phyloP scores from a whole-genome alignment of 2,113 vertebrate genomes.

The Camelus dromedarius region DNA sequence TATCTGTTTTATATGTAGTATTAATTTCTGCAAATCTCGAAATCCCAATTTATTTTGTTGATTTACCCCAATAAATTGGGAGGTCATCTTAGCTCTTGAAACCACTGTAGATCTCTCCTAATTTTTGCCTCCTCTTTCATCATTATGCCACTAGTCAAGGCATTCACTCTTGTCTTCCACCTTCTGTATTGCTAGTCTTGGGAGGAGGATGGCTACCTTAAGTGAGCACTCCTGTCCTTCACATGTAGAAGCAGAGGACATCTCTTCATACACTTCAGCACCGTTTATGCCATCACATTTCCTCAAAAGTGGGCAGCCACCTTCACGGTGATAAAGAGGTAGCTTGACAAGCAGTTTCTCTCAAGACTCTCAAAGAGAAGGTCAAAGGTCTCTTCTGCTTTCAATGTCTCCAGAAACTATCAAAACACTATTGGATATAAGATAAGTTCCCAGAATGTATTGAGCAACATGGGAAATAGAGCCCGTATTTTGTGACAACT shows the following conservation, averaged over 20 bases:
- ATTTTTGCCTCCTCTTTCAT: background rate
- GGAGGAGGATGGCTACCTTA: background rate
- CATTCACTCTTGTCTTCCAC: background rate
- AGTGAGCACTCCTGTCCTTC: background rate
- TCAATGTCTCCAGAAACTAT: background rate
- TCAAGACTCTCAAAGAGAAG: background rate
- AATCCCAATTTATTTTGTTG: no score
- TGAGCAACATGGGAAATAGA: background rate
- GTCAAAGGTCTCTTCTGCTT: background rate
- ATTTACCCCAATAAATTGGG: no score
- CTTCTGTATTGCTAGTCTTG: background rate
- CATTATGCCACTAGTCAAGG: background rate
- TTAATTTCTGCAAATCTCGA: no score
- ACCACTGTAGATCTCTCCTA: background rate
- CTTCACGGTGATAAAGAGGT: background rate
- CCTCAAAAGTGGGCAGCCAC: background rate
- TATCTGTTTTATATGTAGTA: no score
- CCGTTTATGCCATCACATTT: background rate
- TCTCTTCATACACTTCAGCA: background rate
- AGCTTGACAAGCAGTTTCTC: background rate
- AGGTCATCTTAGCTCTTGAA: background rate
- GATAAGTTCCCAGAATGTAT: background rate
- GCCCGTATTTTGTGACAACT: background rate
- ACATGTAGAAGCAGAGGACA: background rate
- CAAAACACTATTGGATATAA: background rate